Evolutionary conservation across 2,888 invertebrate species (phyloP).

Genomic region (Nebria salina): DNA sequence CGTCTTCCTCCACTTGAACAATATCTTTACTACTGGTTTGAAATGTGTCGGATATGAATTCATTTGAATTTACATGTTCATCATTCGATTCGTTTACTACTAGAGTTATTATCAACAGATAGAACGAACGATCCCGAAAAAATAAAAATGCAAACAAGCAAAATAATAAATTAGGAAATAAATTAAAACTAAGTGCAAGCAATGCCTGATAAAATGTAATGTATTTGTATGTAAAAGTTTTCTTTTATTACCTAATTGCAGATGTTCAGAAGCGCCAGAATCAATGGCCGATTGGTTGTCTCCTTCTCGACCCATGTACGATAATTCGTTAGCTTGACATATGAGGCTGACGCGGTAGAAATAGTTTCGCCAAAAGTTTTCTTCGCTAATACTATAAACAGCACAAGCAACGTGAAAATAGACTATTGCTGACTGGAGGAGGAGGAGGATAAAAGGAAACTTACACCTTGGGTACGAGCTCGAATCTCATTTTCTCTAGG

Average conservation of each 20-base stretch:
- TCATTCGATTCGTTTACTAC: slow-evolving; percentile 49
- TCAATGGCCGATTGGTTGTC: slow-evolving; percentile 58
- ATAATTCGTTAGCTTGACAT: slow-evolving; percentile 91
- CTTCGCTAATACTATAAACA: slow-evolving; percentile 85
- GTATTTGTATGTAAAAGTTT: background rate
- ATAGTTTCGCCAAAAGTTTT: slow-evolving; percentile 99
- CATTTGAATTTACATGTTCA: slow-evolving; percentile 64
- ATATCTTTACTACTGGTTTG: slow-evolving; percentile 73
- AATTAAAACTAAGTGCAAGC: slow-evolving; percentile 4
- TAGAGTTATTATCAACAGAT: no score
- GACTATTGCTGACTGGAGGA: no score
- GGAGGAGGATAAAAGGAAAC: slow-evolving; percentile 58
- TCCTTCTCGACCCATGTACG: slow-evolving; percentile 61
- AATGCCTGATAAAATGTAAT: slow-evolving; percentile 16
- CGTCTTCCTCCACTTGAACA: slow-evolving; percentile 78
- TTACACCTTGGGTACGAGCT: slow-evolving; percentile 99
- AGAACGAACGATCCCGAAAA: no score
- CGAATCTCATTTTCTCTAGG: slow-evolving; percentile 98
- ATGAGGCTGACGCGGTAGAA: slow-evolving; percentile 99
- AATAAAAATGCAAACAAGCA: no score
- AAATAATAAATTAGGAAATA: slow-evolving; percentile 15
- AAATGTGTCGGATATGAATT: slow-evolving; percentile 82
- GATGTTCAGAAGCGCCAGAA: slow-evolving; percentile 56
- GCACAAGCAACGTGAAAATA: background rate
- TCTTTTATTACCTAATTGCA: slow-evolving; percentile 58